phyloP scores from a whole-genome alignment of 2,888 invertebrate genomes.

The Parnassius smintheus region DNA sequence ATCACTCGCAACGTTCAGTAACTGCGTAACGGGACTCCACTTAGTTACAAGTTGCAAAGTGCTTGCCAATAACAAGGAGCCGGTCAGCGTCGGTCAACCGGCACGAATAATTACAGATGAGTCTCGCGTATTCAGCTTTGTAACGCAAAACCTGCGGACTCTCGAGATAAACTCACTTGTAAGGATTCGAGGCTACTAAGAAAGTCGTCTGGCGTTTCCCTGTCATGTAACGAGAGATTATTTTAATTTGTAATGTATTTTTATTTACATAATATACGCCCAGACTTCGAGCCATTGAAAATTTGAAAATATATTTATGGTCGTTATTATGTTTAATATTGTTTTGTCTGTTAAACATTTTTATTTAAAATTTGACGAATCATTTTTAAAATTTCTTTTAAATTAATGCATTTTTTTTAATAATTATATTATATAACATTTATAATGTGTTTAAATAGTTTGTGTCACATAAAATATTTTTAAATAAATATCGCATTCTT shows the following conservation, averaged over 20 bases:
- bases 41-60: constrained; percentile 45
- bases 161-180: constrained; percentile 50
- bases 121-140: constrained; percentile 59
- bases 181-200: constrained; percentile 39
- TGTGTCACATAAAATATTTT: too few relatives aligned
- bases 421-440: too few relatives aligned
- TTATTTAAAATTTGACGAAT: too few relatives aligned
- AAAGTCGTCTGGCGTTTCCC: constrained; percentile 31
- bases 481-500: constrained; percentile 1
- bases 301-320: too few relatives aligned
- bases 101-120: constrained; percentile 68
- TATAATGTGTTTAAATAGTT: too few relatives aligned
- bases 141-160: constrained; percentile 57
- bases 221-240: constrained; percentile 15
- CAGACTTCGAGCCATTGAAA: too few relatives aligned
- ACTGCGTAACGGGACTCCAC: constrained; percentile 35
- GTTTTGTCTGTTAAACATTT: too few relatives aligned
- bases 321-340: too few relatives aligned
- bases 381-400: too few relatives aligned
- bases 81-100: constrained; percentile 60
- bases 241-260: too few relatives aligned
- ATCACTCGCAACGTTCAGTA: constrained; percentile 24
- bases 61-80: constrained; percentile 54
- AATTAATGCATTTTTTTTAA: too few relatives aligned
- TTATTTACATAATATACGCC: too few relatives aligned